Base-by-base conservation (phyloP, 2,888 invertebrate species). In the Metallyticus violacea region DNA sequence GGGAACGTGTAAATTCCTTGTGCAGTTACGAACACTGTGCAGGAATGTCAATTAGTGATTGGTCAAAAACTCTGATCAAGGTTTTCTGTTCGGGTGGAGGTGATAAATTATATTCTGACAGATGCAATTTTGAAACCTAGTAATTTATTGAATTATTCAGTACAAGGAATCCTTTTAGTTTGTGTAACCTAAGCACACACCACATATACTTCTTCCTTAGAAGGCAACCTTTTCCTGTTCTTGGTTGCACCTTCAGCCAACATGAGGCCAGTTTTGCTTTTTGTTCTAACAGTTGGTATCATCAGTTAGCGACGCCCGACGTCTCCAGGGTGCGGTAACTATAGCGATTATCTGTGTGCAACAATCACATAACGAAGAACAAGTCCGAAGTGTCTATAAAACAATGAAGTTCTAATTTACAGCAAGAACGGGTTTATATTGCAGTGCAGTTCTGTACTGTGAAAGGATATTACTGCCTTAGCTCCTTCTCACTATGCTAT, bases 371-470 rank as follows among this genome's bases (percentile, higher is more conserved):
- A 62, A 62, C 40, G 40, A 62, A 62, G 40, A 62, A 62, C 40
- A 62, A 62, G 40, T 62, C 40, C 40, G 81, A 82, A 26, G 82
- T 76, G 76, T 82, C 82, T 76, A 76, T 82, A 82, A 82, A 82
- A 82, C 82, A 82, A 82, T 82, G 82, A 82, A 82, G 62, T 76
- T 29, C 40, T 7, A 82, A 76, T 82, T 82, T 82, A 82, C 76
- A 76, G 82, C 62, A 30, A 76, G 76, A 26, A 62, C 40, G 15
- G 40, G 76, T 76, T 62, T 62, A 62, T 62, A 26, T 62, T 62
- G 40, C 15, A 15, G 22, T 62, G 40, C 40, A 62, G 26, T 7
- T 15, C 27, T 15, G 62, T 76, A 82, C n/a, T 82, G 62, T 82
- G 62, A 82, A 82, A 82, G 40, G 40, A 76, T 27, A 82, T 82